These are phyloP conservation scores for Callaeas wilsoni DNA, from an alignment of 2,113 vertebrate species.

Conservation along the genomic window DNA sequence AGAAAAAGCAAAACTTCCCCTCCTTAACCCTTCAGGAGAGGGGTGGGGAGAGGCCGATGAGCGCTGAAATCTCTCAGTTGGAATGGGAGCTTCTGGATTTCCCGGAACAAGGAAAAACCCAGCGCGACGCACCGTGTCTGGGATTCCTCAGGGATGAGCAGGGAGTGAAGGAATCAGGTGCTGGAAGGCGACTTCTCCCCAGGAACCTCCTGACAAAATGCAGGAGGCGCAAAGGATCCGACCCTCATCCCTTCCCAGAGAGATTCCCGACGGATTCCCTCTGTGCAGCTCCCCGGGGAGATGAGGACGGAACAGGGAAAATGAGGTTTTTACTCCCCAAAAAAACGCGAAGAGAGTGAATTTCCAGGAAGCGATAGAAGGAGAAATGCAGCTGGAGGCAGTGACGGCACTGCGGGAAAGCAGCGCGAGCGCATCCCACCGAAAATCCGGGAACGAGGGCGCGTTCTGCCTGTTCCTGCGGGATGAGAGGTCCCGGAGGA, in stretches of 20 bases:
- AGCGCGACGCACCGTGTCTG: background rate
- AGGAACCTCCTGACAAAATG: background rate
- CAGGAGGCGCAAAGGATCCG: background rate
- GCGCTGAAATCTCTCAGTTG: background rate
- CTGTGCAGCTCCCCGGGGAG: background rate
- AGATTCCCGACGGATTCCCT: background rate
- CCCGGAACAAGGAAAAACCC: background rate
- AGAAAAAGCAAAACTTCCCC: too few relatives aligned
- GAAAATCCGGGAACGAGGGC: fast-evolving
- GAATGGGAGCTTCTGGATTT: background rate
- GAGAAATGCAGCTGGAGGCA: background rate
- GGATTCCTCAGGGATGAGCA: background rate
- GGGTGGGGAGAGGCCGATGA: background rate
- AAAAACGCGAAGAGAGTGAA: fast-evolving
- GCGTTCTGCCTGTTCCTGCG: background rate
- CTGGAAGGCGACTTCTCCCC: background rate
- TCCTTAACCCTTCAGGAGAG: background rate
- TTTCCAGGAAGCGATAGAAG: background rate
- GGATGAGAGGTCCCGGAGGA: background rate
- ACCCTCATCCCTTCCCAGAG: background rate
- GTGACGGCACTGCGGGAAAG: fast-evolving
- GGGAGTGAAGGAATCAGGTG: background rate
- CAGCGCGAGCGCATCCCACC: fast-evolving
- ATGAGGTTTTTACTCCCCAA: background rate
- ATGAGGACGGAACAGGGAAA: fast-evolving